A percentile compares a stretch with the other conserved stretches of the same genome.
Evolutionary conservation across 1,140 invertebrate species (phyloP).

Genomic region (Zaprionus camerounensis): DNA sequence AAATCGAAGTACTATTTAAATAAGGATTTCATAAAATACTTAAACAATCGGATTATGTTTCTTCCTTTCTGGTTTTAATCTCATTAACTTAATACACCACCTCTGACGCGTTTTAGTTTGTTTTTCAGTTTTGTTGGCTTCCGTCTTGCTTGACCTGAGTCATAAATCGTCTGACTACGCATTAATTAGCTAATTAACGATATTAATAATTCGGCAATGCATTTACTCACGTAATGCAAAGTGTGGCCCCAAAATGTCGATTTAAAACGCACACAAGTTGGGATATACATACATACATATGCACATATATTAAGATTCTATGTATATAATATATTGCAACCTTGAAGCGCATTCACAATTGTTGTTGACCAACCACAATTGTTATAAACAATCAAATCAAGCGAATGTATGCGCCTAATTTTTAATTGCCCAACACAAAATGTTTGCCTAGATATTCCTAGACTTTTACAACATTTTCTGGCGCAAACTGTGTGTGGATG

Average conservation of each 20-base stretch:
- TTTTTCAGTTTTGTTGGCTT: not conserved
- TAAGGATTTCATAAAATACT: too few relatives aligned
- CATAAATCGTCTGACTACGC: not conserved
- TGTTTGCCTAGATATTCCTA: slow-evolving; percentile 7
- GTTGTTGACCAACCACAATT: not conserved
- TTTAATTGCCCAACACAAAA: slow-evolving; percentile 7
- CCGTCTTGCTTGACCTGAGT: slow-evolving; percentile 2
- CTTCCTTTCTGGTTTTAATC: too few relatives aligned
- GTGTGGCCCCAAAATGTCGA: not conserved
- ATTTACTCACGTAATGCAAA: not conserved
- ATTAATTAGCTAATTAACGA: slow-evolving; percentile 5
- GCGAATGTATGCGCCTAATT: not conserved
- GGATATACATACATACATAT: not conserved
- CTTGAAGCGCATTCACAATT: not conserved
- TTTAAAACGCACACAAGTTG: not conserved
- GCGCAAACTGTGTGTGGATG: not conserved
- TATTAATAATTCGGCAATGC: slow-evolving; percentile 5
- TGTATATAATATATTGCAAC: not conserved
- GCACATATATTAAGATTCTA: not conserved
- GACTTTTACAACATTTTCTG: slow-evolving; percentile 6
- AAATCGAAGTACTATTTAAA: too few relatives aligned
- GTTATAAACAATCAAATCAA: not conserved
- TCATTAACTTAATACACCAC: too few relatives aligned
- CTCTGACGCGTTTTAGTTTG: not conserved
- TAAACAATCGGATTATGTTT: too few relatives aligned